phyloP scores from a whole-genome alignment of 2,888 invertebrate genomes.

The Hypomecis punctinalis region DNA sequence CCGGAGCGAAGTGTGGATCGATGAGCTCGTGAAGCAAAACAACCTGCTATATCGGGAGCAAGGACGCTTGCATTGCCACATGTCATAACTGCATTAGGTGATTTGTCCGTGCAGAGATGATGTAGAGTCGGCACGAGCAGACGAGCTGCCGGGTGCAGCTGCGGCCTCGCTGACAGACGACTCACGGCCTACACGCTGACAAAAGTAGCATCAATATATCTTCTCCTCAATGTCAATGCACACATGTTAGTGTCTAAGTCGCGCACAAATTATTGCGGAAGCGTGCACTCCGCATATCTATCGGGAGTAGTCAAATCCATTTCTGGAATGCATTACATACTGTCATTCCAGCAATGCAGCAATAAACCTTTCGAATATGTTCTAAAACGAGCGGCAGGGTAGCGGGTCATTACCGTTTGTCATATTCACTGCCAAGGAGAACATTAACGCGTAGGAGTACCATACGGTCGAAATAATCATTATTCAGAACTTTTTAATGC shows the following conservation, averaged over 20 bases:
- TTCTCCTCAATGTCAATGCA: constrained; percentile 60
- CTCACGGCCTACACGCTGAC: constrained; percentile 50
- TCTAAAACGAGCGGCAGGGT: constrained; percentile 56
- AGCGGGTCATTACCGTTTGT: constrained; percentile 73
- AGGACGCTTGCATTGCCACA: constrained; percentile 43
- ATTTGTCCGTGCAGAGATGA: constrained; percentile 44
- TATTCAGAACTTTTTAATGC: constrained; percentile 21
- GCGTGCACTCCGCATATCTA: constrained; percentile 28
- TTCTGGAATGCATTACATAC: constrained; percentile 31
- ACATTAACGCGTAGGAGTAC: constrained; percentile 49
- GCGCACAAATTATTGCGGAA: constrained; percentile 41
- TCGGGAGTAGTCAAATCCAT: constrained; percentile 24
- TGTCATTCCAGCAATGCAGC: constrained; percentile 24
- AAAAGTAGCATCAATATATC: constrained; percentile 59
- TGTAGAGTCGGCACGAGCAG: constrained; percentile 50
- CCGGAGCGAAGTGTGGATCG: constrained; percentile 23
- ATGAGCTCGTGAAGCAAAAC: constrained; percentile 11
- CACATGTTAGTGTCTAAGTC: constrained; percentile 41
- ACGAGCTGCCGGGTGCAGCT: constrained; percentile 49
- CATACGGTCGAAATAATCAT: constrained; percentile 29
- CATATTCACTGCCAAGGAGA: constrained; percentile 74
- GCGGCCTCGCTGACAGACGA: constrained; percentile 52
- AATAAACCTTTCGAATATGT: constrained; percentile 34
- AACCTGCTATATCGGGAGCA: constrained; percentile 47
- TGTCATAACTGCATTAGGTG: constrained; percentile 46